Evolutionary conservation across 1,140 invertebrate genomes (phyloP), one percentile per base, ranked within the genome.

Genomic region (Odontomachus brunneus): DNA sequence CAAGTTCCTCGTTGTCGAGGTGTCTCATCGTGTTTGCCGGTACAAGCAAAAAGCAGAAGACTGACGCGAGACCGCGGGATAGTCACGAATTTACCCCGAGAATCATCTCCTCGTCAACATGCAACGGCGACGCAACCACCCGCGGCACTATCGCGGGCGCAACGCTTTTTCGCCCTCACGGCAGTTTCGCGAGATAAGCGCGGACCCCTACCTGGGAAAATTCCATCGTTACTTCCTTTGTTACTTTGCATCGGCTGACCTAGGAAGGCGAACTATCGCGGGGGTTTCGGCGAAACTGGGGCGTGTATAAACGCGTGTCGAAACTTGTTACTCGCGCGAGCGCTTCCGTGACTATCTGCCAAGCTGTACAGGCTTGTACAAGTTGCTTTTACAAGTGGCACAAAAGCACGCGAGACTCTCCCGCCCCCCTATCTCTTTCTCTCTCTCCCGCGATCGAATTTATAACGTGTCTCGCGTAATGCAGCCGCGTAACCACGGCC

Each of bases 281-380:
- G 11, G 55, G 44, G 22, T 24, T 49, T 14, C 33, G 24, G 48
- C 69, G 49, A 87, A 87, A 87, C 73, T 86, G 53, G 85, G 84
- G 85, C 87, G 73, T 76, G 59, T 84, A 87, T 80, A 88, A 74
- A 81, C 80, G 60, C 74, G 67, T 83, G 82, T 88, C 85, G 85
- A 88, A 88, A 88, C 87, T 88, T 89, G 87, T 88, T 89, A 88
- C 84, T 86, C 73, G 63, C 87, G 84, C 65, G 71, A 83, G 74
- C 66, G 84, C 84, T 89, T 89, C 80, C 87, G 87, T 88, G 87
- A 86, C 87, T 88, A 84, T 86, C 85, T 84, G 80, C 65, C 60
- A 76, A 51, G 67, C 72, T 76, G 60, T 81, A 59, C 82, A 84
- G 55, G 60, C 72, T 86, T 26, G 73, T 74, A 49, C 67, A 59